Evolutionary conservation across 2,797 vertebrate genomes (phyloP).

Genomic region (Lacerta viridis): DNA sequence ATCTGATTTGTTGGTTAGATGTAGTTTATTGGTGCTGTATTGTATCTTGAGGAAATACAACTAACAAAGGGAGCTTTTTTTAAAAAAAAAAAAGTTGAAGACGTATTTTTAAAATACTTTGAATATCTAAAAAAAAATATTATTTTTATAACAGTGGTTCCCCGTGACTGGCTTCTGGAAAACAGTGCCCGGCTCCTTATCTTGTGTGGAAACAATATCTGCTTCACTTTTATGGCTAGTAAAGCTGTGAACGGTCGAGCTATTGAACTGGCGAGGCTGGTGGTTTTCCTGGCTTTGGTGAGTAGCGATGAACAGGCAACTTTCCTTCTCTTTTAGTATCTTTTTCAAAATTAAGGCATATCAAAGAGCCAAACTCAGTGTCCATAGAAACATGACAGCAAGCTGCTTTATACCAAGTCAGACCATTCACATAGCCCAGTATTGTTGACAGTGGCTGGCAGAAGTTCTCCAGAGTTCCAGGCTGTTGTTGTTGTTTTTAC

Average conservation of each 20-base stretch:
- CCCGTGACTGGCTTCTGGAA: constrained; percentile 89
- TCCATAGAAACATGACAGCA: too few species aligned
- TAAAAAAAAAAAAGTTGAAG: neutral
- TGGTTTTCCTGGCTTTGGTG: constrained; percentile 90
- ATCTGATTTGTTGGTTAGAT: neutral
- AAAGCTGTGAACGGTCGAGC: constrained; percentile 87
- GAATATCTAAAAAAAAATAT: neutral
- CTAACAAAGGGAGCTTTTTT: constrained; percentile 9
- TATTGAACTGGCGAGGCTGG: constrained; percentile 83
- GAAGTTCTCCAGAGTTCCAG: too few species aligned
- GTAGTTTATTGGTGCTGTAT: neutral
- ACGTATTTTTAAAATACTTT: too few species aligned
- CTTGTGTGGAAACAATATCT: constrained; percentile 88
- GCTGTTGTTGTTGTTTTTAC: too few species aligned
- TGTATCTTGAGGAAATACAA: neutral
- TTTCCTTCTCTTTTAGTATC: neutral
- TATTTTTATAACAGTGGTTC: constrained; percentile 77
- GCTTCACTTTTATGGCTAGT: constrained; percentile 89
- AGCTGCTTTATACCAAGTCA: too few species aligned
- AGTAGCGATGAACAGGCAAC: constrained; percentile 69
- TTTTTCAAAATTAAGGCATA: neutral
- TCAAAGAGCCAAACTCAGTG: neutral
- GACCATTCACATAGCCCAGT: too few species aligned
- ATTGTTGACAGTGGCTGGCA: too few species aligned
- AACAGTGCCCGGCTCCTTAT: constrained; percentile 91